Percentiles rank a stretch among this genome's conserved stretches.
Evolutionary conservation across 2,113 vertebrate species (phyloP).

Genomic region (Pomatostomus ruficeps): DNA sequence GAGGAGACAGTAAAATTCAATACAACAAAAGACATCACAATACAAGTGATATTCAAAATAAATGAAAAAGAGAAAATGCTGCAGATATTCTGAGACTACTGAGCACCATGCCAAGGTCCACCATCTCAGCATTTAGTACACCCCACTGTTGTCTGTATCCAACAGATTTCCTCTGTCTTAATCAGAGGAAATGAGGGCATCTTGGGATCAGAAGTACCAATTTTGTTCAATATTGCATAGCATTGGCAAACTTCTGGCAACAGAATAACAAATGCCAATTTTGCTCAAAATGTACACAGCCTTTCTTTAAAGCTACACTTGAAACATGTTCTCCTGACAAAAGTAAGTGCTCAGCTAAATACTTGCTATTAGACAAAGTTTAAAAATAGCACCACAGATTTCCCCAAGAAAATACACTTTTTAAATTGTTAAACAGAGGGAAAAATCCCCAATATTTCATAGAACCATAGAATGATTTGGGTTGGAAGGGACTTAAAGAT

Average conservation of each 20-base stretch:
- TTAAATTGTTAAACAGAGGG: not conserved
- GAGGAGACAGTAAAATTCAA: not conserved
- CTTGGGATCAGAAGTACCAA: not conserved
- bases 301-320: not conserved
- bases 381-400: not conserved
- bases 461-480: not conserved
- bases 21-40: not conserved
- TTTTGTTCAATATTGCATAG: not conserved
- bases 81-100: not conserved
- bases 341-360: not conserved
- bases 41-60: not conserved
- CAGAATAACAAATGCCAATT: not conserved
- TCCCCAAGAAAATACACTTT: not conserved
- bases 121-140: not conserved
- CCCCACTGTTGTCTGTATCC: not conserved
- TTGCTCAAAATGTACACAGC: not conserved
- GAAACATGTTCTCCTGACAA: accelerated
- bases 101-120: not conserved
- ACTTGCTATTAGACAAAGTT: not conserved
- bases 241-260: not conserved
- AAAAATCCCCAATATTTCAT: not conserved
- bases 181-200: not conserved
- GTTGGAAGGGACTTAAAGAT: not conserved
- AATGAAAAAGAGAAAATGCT: not conserved
- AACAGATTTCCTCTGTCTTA: not conserved